phyloP scores from a whole-genome alignment of 2,888 invertebrate species.

The Plebejus argus region DNA sequence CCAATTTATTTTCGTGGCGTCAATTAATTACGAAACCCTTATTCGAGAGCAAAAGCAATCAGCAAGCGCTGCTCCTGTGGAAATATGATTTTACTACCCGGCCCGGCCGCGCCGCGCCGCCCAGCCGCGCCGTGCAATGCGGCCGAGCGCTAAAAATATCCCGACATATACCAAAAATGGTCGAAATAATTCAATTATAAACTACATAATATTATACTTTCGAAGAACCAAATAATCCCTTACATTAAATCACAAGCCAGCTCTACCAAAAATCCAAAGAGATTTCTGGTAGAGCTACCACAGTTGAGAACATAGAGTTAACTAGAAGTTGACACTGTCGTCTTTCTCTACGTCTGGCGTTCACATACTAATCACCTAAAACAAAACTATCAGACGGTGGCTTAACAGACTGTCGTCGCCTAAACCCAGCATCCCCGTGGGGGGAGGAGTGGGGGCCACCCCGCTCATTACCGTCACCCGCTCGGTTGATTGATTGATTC shows the following conservation, averaged over 20 bases:
- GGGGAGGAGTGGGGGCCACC: conserved; percentile 39
- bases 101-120: not conserved
- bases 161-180: not conserved
- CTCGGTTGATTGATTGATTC: conserved; percentile 63
- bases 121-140: not conserved
- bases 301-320: no score
- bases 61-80: conserved; percentile 36
- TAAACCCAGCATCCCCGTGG: conserved; percentile 39
- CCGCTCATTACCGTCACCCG: conserved; percentile 55
- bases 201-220: no score
- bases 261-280: no score
- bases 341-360: not conserved
- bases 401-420: conserved; percentile 31
- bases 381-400: conserved; percentile 25
- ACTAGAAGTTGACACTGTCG: not conserved
- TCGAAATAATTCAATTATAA: not conserved
- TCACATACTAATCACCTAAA: conserved; percentile 6
- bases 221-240: no score
- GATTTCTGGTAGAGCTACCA: no score
- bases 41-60: conserved; percentile 38
- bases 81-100: conserved; percentile 25
- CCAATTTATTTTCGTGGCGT: conserved; percentile 36
- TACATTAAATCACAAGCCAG: no score
- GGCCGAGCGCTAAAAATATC: not conserved
- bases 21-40: conserved; percentile 36